Evolutionary conservation across 2,888 invertebrate species (phyloP), one percentile per base, ranked within the genome.

Genomic region (Onchidella celtica): DNA sequence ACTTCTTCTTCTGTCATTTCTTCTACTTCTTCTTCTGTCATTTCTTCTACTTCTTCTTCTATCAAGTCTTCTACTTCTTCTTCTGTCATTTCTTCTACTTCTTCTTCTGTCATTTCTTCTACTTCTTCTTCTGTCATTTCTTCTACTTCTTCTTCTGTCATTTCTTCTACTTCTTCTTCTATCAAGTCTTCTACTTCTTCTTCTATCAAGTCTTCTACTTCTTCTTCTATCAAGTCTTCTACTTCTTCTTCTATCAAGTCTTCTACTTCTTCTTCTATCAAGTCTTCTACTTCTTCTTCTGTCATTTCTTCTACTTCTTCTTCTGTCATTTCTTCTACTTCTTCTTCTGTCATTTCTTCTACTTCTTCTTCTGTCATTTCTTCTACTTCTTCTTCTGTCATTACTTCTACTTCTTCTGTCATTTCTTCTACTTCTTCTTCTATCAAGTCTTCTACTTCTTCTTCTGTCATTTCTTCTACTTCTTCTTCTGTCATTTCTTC

Each of bases 41-140:
- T 24, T 65, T 24, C 65, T 65, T 24, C 65, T 65, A 29, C 65
- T 65, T 24, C 65, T 65, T 24, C 27, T 65, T 24, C 65, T 65
- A 29, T 29, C 11, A 29, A n/a, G n/a, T 24, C 65, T 65, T 24
- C 65, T 65, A 29, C 65, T 65, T 24, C 27, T 65, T 24, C 65
- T 65, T 24, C 65, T 65, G 17, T 27, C 27, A 65, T 27, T 65
- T 27, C 32, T 65, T 27, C 32, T 65, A 9, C 32, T 65, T 27
- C 32, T 65, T 27, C 32, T 65, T 27, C 32, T 65, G 27, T 27
- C 27, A 65, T 27, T 65, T 4, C 32, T 65, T 27, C 32, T 65
- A 65, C 32, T 65, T 27, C 32, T 65, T 27, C 32, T 65, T 27
- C 32, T 24, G 27, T 27, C 11, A 65, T 27, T 24, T 3, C 32